A percentile compares a stretch with the other conserved stretches of the same genome.
Evolutionary conservation across 2,113 vertebrate species (phyloP).

Genomic region (Pteropus alecto): DNA sequence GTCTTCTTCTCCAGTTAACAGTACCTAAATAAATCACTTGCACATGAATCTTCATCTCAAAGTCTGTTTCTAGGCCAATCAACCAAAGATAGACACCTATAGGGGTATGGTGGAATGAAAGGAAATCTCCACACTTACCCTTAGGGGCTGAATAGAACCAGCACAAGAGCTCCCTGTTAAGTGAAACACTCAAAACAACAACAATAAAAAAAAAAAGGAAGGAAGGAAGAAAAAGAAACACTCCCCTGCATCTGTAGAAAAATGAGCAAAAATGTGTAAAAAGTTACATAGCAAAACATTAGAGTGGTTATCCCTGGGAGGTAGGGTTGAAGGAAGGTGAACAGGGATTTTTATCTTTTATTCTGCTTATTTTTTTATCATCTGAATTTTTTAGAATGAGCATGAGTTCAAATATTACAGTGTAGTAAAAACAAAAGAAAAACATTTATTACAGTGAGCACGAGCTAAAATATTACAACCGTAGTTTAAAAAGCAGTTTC

Average conservation of each 20-base stretch:
- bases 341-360: background rate
- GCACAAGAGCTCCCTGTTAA: background rate
- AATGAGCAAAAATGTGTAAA: background rate
- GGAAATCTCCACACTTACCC: background rate
- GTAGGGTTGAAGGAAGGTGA: background rate
- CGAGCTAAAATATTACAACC: background rate
- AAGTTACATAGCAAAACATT: background rate
- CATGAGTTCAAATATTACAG: background rate
- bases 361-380: background rate
- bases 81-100: slow-evolving; percentile 10
- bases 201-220: too few relatives aligned
- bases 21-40: slow-evolving; percentile 49
- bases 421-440: background rate
- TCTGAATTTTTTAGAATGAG: slow-evolving; percentile 1
- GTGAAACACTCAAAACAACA: background rate
- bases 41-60: slow-evolving; percentile 41
- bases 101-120: background rate
- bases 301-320: background rate
- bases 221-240: background rate
- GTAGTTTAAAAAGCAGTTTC: background rate
- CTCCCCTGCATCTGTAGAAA: background rate
- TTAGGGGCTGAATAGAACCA: background rate
- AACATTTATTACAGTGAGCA: background rate
- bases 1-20: background rate
- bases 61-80: slow-evolving; percentile 49